phyloP scores from a whole-genome alignment of 2,888 invertebrate species.

The Phortica magna region DNA sequence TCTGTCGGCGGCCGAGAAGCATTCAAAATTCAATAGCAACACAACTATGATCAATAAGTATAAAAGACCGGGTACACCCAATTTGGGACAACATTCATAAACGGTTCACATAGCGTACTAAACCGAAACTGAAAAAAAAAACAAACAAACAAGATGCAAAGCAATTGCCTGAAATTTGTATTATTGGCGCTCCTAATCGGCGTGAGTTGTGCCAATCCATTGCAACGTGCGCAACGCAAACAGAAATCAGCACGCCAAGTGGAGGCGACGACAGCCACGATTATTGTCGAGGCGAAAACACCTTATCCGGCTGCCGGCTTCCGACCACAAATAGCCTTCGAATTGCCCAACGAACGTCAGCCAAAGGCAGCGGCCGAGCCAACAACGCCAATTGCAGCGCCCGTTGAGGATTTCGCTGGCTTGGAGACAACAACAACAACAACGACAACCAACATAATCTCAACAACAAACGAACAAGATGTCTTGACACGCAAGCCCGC shows the following conservation, averaged over 20 bases:
- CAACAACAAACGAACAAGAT: constrained; percentile 44
- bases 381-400: constrained; percentile 43
- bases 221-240: constrained; percentile 54
- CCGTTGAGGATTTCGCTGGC: constrained; percentile 19
- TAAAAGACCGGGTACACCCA: constrained; percentile 8
- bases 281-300: constrained; percentile 54
- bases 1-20: no score
- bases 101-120: not conserved
- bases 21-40: not conserved
- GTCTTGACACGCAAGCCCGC: constrained; percentile 62
- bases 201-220: constrained; percentile 34
- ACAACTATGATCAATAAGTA: not conserved
- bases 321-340: constrained; percentile 68
- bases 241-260: constrained; percentile 64
- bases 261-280: constrained; percentile 48
- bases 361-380: constrained; percentile 53
- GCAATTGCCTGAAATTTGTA: not conserved
- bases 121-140: not conserved
- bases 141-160: not conserved
- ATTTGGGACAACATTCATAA: constrained; percentile 11
- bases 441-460: constrained; percentile 39
- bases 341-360: constrained; percentile 63
- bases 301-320: constrained; percentile 74
- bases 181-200: not conserved
- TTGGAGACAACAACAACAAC: constrained; percentile 19